Evolutionary conservation across 1,140 invertebrate species (phyloP), one percentile per base, ranked within the genome.

Genomic region (Eubasilissa regina): DNA sequence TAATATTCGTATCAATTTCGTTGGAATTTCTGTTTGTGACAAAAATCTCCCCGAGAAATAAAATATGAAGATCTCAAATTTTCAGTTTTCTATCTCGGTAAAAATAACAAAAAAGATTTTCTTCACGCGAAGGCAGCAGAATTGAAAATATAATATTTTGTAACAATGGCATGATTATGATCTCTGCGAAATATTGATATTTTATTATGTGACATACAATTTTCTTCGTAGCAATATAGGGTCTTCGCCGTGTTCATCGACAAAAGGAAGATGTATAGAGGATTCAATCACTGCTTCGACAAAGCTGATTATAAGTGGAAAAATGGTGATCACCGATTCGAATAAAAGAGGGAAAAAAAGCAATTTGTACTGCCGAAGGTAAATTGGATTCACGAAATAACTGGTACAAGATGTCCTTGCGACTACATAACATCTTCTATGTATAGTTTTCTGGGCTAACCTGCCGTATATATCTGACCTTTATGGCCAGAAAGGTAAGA

Each of bases 341-440:
- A 64, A 64, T 64, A 64, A 64, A 64, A 64, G 60, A 43, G 60
- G 35, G 60, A 64, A 64, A 58, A 35, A 64, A 64, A 64, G 60
- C 60, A 64, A 64, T 64, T 64, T 64, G 35, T 64, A 64, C 60
- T 64, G n/a, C 11, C 35, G 13, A 64, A 43, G 60, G 60, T 64
- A 64, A 64, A 64, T 64, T 64, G 25, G 60, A 43, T 64, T 43
- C 60, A 25, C 19, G 17, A 15, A 58, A 21, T 15, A 15, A 58
- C 8, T 4, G 55, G 0, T 58, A 19, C 17, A 8, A 58, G 8
- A 21, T 3, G 53, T 56, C 15, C 53, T 17, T 15, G 53, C 0
- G 15, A 56, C 13, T 56, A 19, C 19, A 56, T 56, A 56, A 15
- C 15, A 21, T 7, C 11, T 55, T 55, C 0, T 55, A 15, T 15